Evolutionary conservation across 1,140 invertebrate genomes (phyloP), one percentile per base, ranked within the genome.

Genomic region (Microvelia longipes): DNA sequence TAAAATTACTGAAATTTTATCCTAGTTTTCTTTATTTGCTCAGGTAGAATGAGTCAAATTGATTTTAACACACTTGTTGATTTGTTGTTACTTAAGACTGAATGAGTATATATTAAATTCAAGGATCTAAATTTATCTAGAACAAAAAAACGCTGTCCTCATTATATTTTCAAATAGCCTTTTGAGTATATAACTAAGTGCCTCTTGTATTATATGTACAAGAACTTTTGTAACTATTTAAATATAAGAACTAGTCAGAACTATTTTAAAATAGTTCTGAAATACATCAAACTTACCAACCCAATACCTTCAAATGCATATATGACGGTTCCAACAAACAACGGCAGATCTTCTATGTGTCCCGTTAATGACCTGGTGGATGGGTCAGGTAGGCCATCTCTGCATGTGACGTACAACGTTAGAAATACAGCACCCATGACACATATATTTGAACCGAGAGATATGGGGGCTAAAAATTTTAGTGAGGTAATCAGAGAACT

Each of bases 271-370:
- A n/a, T n/a, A n/a, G n/a, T n/a, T n/a, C n/a, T n/a, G n/a, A n/a
- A n/a, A n/a, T n/a, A n/a, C n/a, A n/a, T n/a, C n/a, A 14, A 13
- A 15, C 72, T 76, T 71, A 79, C 75, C 69, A 94, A 89, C 77
- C 90, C 91, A 76, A 94, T 94, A 67, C 92, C 92, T 81, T 94
- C 92, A 73, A 94, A 83, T 2, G 92, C 90, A 74, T 93, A 94
- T 74, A 94, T 92, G 11, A 89, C 90, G 1, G 90, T 94, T 70
- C 91, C 91, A 76, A 94, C 93, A 82, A 91, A 94, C 29, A 90
- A 83, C 0, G 92, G 92, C 71, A 92, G 80, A 19, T 72, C 35
- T 1, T 68, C 86, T 70, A 84, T 80, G 35, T 79, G 77, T n/a
- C 86, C 83, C 63, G 90, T 26, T 0, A 68, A 62, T 25, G 61